phyloP scores from a whole-genome alignment of 2,888 invertebrate genomes.

The Cantharis rufa region DNA sequence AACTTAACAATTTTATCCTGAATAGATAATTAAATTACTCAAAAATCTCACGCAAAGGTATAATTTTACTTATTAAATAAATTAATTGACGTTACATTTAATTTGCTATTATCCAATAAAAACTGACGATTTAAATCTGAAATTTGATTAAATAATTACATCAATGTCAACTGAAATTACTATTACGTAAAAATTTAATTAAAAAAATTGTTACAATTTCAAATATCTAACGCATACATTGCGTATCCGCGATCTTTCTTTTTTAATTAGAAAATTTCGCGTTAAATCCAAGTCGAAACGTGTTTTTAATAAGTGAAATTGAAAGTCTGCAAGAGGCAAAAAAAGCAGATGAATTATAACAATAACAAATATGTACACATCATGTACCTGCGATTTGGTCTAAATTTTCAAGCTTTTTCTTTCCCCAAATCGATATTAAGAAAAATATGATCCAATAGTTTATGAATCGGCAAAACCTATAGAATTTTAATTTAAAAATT shows the following conservation, averaged over 20 bases:
- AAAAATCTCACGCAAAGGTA: neutral
- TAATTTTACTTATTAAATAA: neutral
- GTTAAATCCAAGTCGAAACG: neutral
- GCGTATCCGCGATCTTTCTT: neutral
- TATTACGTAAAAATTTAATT: neutral
- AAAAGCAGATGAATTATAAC: neutral
- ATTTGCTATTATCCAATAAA: neutral
- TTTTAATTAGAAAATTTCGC: neutral
- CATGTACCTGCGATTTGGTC: neutral
- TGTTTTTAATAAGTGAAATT: neutral
- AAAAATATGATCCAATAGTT: neutral
- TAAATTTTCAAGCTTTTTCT: neutral
- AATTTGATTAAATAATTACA: neutral
- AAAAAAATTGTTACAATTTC: neutral
- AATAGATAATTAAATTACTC: neutral
- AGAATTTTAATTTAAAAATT: neutral
- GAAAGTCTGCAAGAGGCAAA: neutral
- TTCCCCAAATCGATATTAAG: neutral
- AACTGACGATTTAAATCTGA: neutral
- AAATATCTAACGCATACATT: neutral
- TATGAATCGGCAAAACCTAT: neutral
- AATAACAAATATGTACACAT: neutral
- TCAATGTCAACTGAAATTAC: neutral
- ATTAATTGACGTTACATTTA: neutral
- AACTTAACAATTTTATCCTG: neutral